Conservation (phyloP, 1,140 invertebrate genomes). For the Periplaneta americana region DNA sequence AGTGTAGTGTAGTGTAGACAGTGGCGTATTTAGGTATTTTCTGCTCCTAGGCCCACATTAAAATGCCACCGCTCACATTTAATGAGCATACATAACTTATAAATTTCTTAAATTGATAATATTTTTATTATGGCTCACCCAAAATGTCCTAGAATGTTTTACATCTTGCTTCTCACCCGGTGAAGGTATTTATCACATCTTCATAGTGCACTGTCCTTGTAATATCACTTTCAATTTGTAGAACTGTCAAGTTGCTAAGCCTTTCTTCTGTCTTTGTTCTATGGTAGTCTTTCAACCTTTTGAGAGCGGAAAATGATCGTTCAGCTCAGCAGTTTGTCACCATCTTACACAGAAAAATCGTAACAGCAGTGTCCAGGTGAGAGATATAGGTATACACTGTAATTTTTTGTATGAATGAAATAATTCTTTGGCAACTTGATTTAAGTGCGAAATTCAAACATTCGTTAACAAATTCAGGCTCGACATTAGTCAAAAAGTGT, state of each 20-base stretch:
- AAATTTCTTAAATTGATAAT: constrained; percentile 2
- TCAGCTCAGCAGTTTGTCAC: background rate
- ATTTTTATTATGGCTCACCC: background rate
- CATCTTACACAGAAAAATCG: too few relatives aligned
- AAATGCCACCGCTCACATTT: too few relatives aligned
- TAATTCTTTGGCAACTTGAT: background rate
- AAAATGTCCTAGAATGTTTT: background rate
- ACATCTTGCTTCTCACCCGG: background rate
- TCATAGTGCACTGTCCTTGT: too few relatives aligned
- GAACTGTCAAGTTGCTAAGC: too few relatives aligned
- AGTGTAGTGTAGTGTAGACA: too few relatives aligned
- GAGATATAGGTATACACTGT: background rate
- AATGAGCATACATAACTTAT: too few relatives aligned
- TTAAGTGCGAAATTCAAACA: background rate
- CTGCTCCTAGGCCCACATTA: too few relatives aligned
- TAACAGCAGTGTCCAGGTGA: background rate
- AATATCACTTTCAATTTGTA: too few relatives aligned
- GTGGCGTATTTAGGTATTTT: too few relatives aligned
- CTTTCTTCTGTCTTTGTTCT: background rate
- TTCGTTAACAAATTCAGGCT: too few relatives aligned
- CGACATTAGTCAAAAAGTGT: background rate
- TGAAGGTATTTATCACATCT: too few relatives aligned
- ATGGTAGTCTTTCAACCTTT: too few relatives aligned
- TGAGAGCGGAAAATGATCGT: background rate
- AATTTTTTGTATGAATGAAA: background rate